A percentile compares a stretch with the other conserved stretches of the same genome.
These are phyloP conservation scores for Eira barbara DNA, from an alignment of 2,113 vertebrate species.

Conservation along the genomic window DNA sequence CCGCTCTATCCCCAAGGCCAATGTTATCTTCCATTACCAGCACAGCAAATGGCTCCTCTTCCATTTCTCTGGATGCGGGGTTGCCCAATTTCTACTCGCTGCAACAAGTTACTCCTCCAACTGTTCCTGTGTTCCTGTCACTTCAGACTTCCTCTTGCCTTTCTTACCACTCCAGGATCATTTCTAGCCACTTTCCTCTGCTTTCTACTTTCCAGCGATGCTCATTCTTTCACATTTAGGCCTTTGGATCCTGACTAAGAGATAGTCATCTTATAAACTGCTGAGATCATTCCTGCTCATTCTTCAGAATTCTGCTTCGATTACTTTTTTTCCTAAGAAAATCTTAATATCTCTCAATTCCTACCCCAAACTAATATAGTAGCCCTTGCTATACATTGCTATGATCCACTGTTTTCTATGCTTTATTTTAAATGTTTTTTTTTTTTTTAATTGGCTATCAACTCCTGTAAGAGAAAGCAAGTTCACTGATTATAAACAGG, in stretches of 20 bases:
- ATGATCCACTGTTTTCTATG: not conserved
- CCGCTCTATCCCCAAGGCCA: too few species aligned
- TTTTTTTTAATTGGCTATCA: not conserved
- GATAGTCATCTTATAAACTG: not conserved
- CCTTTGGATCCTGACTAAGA: not conserved
- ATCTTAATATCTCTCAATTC: not conserved
- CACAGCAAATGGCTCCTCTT: not conserved
- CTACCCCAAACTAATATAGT: not conserved
- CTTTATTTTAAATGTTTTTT: not conserved
- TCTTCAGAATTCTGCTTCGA: not conserved
- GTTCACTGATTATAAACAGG: not conserved
- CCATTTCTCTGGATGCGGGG: too few species aligned
- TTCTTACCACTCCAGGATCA: accelerated
- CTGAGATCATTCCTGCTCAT: not conserved
- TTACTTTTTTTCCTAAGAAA: not conserved
- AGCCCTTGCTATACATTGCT: not conserved
- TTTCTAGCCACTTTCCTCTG: not conserved
- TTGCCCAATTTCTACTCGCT: accelerated
- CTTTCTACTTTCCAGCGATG: not conserved
- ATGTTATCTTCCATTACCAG: not conserved
- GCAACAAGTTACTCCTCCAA: not conserved
- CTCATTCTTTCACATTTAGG: not conserved
- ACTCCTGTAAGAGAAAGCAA: not conserved
- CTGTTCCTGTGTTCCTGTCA: accelerated
- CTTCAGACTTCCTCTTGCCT: too few species aligned